These are phyloP conservation scores for Blera fallax DNA, from an alignment of 2,888 invertebrate genomes.

Conservation along the genomic window DNA sequence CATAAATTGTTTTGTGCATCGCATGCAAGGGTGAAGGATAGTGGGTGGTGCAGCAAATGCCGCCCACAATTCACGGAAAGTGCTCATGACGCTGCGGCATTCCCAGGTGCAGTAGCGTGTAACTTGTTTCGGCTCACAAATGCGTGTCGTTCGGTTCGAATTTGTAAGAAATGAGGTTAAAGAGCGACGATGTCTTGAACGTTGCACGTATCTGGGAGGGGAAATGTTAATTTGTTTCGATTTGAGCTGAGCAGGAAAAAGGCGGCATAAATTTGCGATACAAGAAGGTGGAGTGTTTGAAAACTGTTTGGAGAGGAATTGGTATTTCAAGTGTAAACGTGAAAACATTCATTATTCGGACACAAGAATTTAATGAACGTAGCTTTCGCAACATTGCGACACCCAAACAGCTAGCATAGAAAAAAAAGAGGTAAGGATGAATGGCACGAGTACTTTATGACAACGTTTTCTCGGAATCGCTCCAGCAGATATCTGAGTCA, in stretches of 20 bases:
- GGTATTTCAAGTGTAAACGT: too few relatives aligned
- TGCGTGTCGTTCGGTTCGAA: constrained; percentile 17
- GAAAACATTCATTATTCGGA: too few relatives aligned
- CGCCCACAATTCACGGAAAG: constrained; percentile 21
- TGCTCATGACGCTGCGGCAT: neutral
- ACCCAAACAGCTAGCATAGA: too few relatives aligned
- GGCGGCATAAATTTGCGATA: constrained; percentile 17
- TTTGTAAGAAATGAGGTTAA: constrained; percentile 26
- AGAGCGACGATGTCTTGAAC: constrained; percentile 11
- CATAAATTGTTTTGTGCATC: neutral
- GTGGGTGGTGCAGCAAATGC: constrained; percentile 2
- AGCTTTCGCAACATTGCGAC: too few relatives aligned
- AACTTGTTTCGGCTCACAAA: constrained; percentile 8
- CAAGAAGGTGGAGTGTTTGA: neutral
- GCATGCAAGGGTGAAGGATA: neutral
- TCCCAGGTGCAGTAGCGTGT: constrained; percentile 20
- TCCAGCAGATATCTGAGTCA: too few relatives aligned
- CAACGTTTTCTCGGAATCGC: too few relatives aligned
- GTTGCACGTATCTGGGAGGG: neutral
- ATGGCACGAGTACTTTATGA: too few relatives aligned
- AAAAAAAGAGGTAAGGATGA: too few relatives aligned
- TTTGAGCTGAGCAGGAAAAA: constrained; percentile 18
- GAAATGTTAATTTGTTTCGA: constrained; percentile 29
- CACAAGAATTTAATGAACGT: too few relatives aligned
- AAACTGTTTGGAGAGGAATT: neutral